Evolutionary conservation across 2,797 vertebrate genomes (phyloP).

Genomic region (Manis pentadactyla): DNA sequence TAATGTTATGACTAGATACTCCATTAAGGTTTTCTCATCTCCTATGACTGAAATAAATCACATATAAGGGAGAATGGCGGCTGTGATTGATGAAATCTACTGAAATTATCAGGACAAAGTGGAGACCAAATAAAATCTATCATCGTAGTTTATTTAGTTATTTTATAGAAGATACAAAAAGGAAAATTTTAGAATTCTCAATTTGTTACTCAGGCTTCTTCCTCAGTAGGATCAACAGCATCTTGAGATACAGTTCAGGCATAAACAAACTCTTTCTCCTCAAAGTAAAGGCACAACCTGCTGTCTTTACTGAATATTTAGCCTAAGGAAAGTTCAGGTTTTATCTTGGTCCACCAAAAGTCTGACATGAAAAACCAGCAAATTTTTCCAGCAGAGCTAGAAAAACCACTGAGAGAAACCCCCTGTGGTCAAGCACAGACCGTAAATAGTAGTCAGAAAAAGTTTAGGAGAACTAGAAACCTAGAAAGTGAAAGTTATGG

Average conservation of each 20-base stretch:
- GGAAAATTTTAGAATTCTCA: too few species aligned
- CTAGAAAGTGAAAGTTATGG: not conserved
- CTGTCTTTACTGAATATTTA: not conserved
- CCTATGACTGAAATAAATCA: not conserved
- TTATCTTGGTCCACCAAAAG: not conserved
- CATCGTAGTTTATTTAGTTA: not conserved
- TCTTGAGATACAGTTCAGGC: not conserved
- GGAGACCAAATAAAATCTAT: constrained; percentile 16
- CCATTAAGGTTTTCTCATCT: not conserved
- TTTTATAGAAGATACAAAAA: too few species aligned
- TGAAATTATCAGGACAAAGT: constrained; percentile 28
- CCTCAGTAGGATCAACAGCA: not conserved
- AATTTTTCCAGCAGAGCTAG: not conserved
- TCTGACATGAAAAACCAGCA: not conserved
- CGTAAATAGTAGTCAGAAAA: not conserved
- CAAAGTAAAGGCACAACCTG: not conserved
- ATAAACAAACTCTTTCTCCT: constrained; percentile 19
- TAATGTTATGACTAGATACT: not conserved
- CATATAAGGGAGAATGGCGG: not conserved
- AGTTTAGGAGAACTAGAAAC: not conserved
- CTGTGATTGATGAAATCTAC: constrained; percentile 3
- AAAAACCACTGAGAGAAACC: not conserved
- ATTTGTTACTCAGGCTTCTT: not conserved
- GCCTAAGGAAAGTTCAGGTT: not conserved
- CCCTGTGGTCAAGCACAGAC: not conserved